A percentile compares a stretch with the other conserved stretches of the same genome.
Evolutionary conservation across 2,888 invertebrate species (phyloP).

Genomic region (Zhengitettix transpicula): DNA sequence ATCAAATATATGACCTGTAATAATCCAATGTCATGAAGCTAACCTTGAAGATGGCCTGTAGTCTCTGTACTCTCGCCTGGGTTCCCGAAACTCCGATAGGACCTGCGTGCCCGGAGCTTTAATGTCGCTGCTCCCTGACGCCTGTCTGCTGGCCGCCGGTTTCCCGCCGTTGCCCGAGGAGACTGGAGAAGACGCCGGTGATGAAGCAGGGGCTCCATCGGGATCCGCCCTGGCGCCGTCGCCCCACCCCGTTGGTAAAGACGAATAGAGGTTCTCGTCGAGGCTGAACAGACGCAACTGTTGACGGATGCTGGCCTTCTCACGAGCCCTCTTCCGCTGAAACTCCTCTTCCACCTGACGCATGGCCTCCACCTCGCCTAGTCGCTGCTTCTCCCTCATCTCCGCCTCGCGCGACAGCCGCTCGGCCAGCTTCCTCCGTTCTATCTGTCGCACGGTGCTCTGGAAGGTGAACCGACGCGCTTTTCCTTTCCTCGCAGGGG

Average conservation of each 20-base stretch:
- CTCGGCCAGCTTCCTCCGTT: slow-evolving; percentile 54
- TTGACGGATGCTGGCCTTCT: slow-evolving; percentile 41
- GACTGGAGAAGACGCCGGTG: slow-evolving; percentile 25
- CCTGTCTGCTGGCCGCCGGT: neutral
- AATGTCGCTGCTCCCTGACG: neutral
- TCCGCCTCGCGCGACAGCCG: slow-evolving; percentile 61
- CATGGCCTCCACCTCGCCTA: slow-evolving; percentile 67
- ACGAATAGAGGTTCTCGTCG: slow-evolving; percentile 35
- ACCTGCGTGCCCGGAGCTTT: slow-evolving; percentile 29
- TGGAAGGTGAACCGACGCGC: slow-evolving; percentile 64
- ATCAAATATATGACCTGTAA: too few species aligned
- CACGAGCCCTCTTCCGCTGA: slow-evolving; percentile 57
- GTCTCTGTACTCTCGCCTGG: slow-evolving; percentile 34
- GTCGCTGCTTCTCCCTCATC: slow-evolving; percentile 54
- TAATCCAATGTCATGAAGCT: too few species aligned
- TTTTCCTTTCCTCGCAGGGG: neutral
- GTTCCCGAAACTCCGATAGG: slow-evolving; percentile 36
- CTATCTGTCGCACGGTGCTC: slow-evolving; percentile 67
- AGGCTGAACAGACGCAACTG: slow-evolving; percentile 55
- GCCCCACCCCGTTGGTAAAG: slow-evolving; percentile 34
- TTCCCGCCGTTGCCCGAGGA: neutral
- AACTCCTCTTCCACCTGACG: slow-evolving; percentile 75
- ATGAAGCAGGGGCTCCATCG: slow-evolving; percentile 50
- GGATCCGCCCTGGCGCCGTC: slow-evolving; percentile 39
- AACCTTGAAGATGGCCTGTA: slow-evolving; percentile 21